Evolutionary conservation across 2,113 vertebrate genomes (phyloP), one percentile per base, ranked within the genome.

Genomic region (Arothron firmamentum): DNA sequence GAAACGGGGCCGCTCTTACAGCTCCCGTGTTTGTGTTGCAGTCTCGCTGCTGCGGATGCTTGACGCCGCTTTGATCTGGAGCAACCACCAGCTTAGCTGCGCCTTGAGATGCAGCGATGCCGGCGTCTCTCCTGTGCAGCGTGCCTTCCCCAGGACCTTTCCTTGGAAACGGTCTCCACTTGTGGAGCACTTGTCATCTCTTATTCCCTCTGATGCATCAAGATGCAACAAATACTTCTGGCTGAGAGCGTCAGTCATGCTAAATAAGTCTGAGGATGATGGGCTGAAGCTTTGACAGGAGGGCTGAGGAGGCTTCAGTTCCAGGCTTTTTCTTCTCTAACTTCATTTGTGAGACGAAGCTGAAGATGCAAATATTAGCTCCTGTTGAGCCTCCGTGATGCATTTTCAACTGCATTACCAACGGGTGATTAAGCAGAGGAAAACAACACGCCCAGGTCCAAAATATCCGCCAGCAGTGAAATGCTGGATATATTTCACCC

Each of bases 31-130:
- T 63, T 5, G 14, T 14, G 53, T 63, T 62, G n/a, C 45, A 58
- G 65, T 65, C 42, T 54, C 28, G 18, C 7, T 31, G 62, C 68
- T 41, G 55, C 38, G 7, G 42, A 45, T 67, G 56, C 52, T 56
- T 75, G 62, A 52, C 79, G 62, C 58, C 58, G 25, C 63, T 67
- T 75, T 60, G 63, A 73, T 72, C 62, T 62, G 20, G 11, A 71
- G 62, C 43, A 70, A 56, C 34, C 68, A 34, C 23, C 3, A 62
- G 52, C 52, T 74, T 53, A 75, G 58, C 66, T 52, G 45, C 47
- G 45, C 56, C 62, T 79, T 58, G 58, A 82, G 48, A 73, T 69
- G 61, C 47, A 74, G 47, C 62, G 10, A 59, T 58, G 31, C 70
- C 5, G 2, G 34, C 34, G 6, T 38, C 34, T 5, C 25, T 28